Conservation (phyloP, 2,888 invertebrate species). For the Stenichneumon culpator region DNA sequence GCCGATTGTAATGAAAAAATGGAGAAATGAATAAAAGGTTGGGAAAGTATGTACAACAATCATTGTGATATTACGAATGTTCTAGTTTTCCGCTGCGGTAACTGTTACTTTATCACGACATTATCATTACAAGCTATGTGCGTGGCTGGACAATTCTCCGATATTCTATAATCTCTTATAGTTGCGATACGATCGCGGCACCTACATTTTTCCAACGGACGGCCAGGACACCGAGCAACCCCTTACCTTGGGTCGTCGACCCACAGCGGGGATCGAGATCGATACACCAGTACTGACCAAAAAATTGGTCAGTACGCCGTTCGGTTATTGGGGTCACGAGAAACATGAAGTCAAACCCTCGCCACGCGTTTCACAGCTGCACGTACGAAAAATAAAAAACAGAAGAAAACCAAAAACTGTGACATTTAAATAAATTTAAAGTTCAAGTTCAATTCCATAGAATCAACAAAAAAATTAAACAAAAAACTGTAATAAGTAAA, state of each 20-base stretch:
- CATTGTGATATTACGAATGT: not conserved
- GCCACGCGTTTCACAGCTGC: constrained; percentile 40
- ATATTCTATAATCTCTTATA: constrained; percentile 24
- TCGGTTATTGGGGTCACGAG: constrained; percentile 57
- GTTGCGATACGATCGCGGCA: constrained; percentile 34
- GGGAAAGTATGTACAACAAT: not conserved
- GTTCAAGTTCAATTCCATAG: no score
- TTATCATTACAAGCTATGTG: not conserved
- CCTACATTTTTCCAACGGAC: constrained; percentile 57
- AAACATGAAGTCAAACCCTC: not conserved
- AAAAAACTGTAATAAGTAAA: not conserved
- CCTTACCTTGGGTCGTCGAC: constrained; percentile 67
- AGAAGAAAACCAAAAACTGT: no score
- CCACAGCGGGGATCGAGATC: constrained; percentile 66
- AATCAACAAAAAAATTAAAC: not conserved
- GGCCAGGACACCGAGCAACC: constrained; percentile 49
- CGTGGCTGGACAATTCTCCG: constrained; percentile 29
- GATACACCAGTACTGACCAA: constrained; percentile 60
- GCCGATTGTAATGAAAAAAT: not conserved
- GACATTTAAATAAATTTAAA: no score
- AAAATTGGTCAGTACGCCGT: constrained; percentile 58
- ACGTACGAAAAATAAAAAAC: constrained; percentile 21
- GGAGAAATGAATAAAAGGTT: not conserved
- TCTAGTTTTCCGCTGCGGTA: not conserved
- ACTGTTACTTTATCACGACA: not conserved